Base-by-base conservation (phyloP, 2,797 vertebrate species). In the Acrocephalus scirpaceus region DNA sequence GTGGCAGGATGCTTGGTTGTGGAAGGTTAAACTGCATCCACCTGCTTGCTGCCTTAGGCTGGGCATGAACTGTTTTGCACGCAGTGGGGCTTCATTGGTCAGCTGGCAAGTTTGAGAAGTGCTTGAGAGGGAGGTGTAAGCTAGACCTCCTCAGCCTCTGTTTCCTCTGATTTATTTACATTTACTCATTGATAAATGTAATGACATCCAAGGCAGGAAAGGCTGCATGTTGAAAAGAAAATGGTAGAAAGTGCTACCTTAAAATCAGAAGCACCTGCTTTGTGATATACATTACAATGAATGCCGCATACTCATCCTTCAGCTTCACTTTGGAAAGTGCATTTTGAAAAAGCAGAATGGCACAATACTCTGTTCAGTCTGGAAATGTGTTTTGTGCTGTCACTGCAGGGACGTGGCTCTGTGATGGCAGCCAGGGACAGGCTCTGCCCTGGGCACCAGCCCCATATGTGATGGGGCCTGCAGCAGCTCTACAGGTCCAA, bases 381-480 rank as follows among this genome's bases (percentile, higher is more conserved):
- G 80, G 70, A 53, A 76, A 82, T 2, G 3, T 34, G 44, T 48
- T 69, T 65, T 58, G 27, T 73, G 22, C 47, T 61, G 34, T 25
- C 36, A n/a, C 56, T 0, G 1, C 3, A 1, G 51, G 47, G 42
- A 72, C 1, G 8, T 0, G 0, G 36, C 61, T 70, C 21, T 42
- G 36, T 4, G 13, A 51, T 2, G 1, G 47, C 0, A 2, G 26
- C 38, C 56, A 45, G 38, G 29, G 56, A 77, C 51, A 62, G 20
- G 36, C 30, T 87, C 34, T 38, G 48, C 51, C 34, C 62, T 2
- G 10, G n/a, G 32, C 34, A 76, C 5, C 45, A 69, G 54, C 50
- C 58, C 40, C 8, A 10, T 3, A 3, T 18, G 16, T 3, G 16
- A 50, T 3, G 3, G n/a, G 45, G 11, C 23, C 54, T 38, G 54